Base-by-base conservation (phyloP, 2,888 invertebrate genomes). In the Melinaea marsaeus region DNA sequence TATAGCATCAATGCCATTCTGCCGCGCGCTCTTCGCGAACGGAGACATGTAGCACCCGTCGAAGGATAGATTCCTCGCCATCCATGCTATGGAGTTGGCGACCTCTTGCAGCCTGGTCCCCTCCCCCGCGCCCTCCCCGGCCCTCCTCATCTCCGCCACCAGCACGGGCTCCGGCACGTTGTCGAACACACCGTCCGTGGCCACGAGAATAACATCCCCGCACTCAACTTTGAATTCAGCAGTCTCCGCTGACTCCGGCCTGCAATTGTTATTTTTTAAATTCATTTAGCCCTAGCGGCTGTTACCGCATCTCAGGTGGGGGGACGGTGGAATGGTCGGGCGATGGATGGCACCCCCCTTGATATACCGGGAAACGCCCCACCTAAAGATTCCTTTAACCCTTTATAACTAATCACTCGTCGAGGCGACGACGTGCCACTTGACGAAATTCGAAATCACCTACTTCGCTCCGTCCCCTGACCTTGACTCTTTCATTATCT, bases 151-250 rank as follows among this genome's bases (percentile, higher is more conserved):
- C 87, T 98, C 97, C 58, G 95, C 95, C 73, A 98, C 92, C 77
- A 99, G 93, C 81, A 98, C 93, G 71, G 95, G 94, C 77, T 97
- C 97, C 66, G 98, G 98, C 75, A 99, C 95, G 90, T 99, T 99
- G 91, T 99, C 99, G 90, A 99, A 99, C 62, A 99, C 96, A 61
- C 99, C 99, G 88, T 99, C 99, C 1, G 99, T 99, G 34, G 98
- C 99, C 61, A 99, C 94, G 48, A 99, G 92, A 77, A 99, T 97
- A 60, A 97, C 96, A 87, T 99, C 99, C 59, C 98, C 98, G 79
- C 97, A 96, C 85, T 96, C 95, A 59, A 96, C 97, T 2, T 94
- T 93, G 84, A 98, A 97, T 81, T 96, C 95, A 33, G 96, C 94
- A 51, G 95, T 96, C 70, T 96, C 96, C 32, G 98, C 98, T 58